Evolutionary conservation across 2,113 vertebrate genomes (phyloP).

Genomic region (Chionomys nivalis): DNA sequence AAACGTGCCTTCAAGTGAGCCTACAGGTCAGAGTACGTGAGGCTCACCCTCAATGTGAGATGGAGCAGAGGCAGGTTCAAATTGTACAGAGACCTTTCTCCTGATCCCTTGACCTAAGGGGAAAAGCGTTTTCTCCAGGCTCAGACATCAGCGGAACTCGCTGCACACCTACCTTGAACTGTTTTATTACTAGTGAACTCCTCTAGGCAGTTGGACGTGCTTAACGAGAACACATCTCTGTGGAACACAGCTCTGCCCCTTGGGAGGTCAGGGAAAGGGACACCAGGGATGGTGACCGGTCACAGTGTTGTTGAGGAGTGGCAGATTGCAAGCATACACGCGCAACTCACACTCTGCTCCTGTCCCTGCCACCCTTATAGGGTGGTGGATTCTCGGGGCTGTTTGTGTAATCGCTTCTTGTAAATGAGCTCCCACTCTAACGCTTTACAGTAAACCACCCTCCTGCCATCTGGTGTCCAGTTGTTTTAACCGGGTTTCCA

Average conservation of each 20-base stretch:
- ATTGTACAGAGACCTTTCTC: not conserved
- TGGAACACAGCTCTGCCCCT: not conserved
- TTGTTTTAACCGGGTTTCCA: slow-evolving; percentile 90
- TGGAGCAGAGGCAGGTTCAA: too few relatives aligned
- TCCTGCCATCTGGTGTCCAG: slow-evolving; percentile 90
- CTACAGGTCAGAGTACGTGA: accelerated
- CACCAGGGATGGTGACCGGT: not conserved
- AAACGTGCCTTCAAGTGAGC: accelerated
- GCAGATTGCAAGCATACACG: slow-evolving; percentile 14
- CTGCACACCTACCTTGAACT: accelerated
- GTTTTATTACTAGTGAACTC: not conserved
- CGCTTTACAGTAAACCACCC: slow-evolving; percentile 89
- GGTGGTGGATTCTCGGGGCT: slow-evolving; percentile 86
- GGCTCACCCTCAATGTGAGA: not conserved
- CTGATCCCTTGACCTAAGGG: not conserved
- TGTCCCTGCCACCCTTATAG: slow-evolving; percentile 80
- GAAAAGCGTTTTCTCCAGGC: not conserved
- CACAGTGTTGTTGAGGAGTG: accelerated
- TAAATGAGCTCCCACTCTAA: slow-evolving; percentile 88
- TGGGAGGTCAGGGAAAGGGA: not conserved
- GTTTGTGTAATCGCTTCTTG: slow-evolving; percentile 91
- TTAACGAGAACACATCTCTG: not conserved
- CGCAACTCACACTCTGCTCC: slow-evolving; percentile 57
- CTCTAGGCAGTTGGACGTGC: not conserved
- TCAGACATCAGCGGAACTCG: not conserved